Evolutionary conservation across 2,888 invertebrate species (phyloP).

Genomic region (Latrodectus elegans): DNA sequence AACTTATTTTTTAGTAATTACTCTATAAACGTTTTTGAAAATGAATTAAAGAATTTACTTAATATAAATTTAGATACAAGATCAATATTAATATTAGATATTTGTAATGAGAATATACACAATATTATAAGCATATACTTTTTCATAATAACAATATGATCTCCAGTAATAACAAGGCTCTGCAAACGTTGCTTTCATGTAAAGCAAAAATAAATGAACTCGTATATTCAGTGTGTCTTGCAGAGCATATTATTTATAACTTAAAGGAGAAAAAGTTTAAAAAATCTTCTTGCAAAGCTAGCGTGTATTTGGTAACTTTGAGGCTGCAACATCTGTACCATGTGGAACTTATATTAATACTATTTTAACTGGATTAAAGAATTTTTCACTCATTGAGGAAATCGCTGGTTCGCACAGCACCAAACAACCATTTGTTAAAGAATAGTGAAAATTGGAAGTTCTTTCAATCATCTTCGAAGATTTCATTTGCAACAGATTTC

Average conservation of each 20-base stretch:
- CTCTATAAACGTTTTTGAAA: no score
- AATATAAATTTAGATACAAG: no score
- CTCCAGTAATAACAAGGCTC: not conserved
- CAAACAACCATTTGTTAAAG: not conserved
- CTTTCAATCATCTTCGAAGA: not conserved
- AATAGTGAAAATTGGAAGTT: not conserved
- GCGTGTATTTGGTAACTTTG: not conserved
- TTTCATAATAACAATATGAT: not conserved
- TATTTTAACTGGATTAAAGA: not conserved
- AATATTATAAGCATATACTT: no score
- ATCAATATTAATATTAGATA: no score
- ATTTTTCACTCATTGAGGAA: not conserved
- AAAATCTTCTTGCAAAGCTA: not conserved
- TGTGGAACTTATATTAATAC: not conserved
- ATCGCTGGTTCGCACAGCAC: not conserved
- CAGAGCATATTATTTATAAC: not conserved
- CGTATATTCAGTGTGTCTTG: no score
- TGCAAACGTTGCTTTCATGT: not conserved
- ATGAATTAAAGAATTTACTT: no score
- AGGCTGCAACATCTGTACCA: not conserved
- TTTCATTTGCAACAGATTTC: not conserved
- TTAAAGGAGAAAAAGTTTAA: not conserved
- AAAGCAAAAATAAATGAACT: constrained; percentile 1
- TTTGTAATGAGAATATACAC: no score
- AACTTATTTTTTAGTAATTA: no score